Evolutionary conservation across 2,888 invertebrate genomes (phyloP).

Genomic region (Scaptomyza caliginosa): DNA sequence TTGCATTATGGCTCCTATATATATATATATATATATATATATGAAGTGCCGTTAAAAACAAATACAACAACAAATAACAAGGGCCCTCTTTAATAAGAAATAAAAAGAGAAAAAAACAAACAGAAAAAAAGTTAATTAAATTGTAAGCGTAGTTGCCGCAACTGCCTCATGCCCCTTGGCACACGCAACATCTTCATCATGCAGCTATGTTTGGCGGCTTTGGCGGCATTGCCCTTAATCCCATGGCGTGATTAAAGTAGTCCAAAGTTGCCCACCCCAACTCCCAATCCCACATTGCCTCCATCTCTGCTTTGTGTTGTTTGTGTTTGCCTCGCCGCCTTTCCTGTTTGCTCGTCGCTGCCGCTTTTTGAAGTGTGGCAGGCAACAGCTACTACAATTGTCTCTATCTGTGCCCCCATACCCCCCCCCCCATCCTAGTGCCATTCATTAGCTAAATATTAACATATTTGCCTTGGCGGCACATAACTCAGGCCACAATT

Average conservation of each 20-base stretch:
- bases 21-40: background rate
- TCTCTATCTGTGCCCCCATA: constrained; percentile 40
- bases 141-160: constrained; percentile 62
- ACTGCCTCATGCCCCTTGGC: background rate
- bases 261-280: constrained; percentile 49
- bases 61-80: constrained; percentile 57
- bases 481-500: constrained; percentile 69
- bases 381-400: constrained; percentile 67
- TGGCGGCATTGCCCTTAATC: constrained; percentile 66
- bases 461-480: constrained; percentile 68
- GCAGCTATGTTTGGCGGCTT: constrained; percentile 30
- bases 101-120: constrained; percentile 51
- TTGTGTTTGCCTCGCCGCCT: constrained; percentile 27
- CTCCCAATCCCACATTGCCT: background rate
- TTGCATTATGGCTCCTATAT: constrained; percentile 68
- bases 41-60: constrained; percentile 68
- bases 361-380: constrained; percentile 53
- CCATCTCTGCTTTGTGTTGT: constrained; percentile 14
- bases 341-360: constrained; percentile 49
- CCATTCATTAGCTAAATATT: constrained; percentile 77
- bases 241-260: constrained; percentile 80
- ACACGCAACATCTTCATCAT: constrained; percentile 80
- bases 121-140: constrained; percentile 78
- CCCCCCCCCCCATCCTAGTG: background rate
- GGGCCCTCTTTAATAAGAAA: constrained; percentile 70